Conservation (phyloP, 2,888 invertebrate genomes). For the Nomada hirtipes region DNA sequence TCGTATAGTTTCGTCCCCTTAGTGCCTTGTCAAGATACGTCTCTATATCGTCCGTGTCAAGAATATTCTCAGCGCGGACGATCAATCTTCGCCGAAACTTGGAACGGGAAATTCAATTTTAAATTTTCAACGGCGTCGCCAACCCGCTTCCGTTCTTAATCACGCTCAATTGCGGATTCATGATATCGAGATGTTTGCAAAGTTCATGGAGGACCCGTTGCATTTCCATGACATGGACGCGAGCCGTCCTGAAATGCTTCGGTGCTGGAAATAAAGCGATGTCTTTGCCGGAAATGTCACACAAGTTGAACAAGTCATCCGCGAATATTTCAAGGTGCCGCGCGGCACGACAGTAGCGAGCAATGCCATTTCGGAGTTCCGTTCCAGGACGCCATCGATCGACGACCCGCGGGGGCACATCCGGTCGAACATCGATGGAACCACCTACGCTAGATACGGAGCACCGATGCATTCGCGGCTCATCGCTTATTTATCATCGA, state of each 20-base stretch:
- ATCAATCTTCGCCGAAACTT: constrained; percentile 17
- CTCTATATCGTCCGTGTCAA: too few species aligned
- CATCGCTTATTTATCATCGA: constrained; percentile 55
- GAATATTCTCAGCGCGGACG: neutral
- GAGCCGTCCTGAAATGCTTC: neutral
- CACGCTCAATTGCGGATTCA: constrained; percentile 17
- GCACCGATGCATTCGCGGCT: constrained; percentile 41
- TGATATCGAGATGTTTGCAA: constrained; percentile 3
- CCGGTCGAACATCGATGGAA: neutral
- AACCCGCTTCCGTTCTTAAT: neutral
- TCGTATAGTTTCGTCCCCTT: neutral
- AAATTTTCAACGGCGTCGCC: neutral
- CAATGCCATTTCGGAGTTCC: constrained; percentile 30
- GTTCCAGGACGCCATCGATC: constrained; percentile 15
- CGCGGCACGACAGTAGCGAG: neutral
- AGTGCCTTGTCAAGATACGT: neutral
- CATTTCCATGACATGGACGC: neutral
- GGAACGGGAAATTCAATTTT: constrained; percentile 9
- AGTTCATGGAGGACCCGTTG: constrained; percentile 6
- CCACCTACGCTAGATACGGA: constrained; percentile 17
- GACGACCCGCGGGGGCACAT: constrained; percentile 18
- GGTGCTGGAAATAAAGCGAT: constrained; percentile 21
- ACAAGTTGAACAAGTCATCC: neutral
- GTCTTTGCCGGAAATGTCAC: constrained; percentile 1
- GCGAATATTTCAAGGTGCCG: constrained; percentile 8